A percentile compares a stretch with the other conserved stretches of the same genome.
phyloP scores from a whole-genome alignment of 2,113 vertebrate genomes.

The Ameiurus melas region DNA sequence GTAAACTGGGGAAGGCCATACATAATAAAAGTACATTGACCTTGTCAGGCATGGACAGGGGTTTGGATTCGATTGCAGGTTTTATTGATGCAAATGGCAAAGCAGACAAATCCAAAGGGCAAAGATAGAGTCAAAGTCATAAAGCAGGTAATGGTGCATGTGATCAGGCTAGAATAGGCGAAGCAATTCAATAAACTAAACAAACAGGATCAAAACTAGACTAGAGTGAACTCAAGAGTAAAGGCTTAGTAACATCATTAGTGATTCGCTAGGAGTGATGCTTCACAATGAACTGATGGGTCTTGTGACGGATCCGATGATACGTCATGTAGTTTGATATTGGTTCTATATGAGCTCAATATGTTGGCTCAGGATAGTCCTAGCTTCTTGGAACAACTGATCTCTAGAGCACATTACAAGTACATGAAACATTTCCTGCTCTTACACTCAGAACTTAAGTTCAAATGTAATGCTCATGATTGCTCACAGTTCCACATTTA shows the following conservation, averaged over 20 bases:
- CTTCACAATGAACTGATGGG: neutral
- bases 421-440: too few species aligned
- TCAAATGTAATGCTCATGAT: too few species aligned
- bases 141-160: neutral
- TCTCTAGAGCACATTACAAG: too few species aligned
- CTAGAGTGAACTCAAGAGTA: neutral
- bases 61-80: neutral
- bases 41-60: neutral
- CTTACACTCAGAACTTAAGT: too few species aligned
- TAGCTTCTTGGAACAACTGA: too few species aligned
- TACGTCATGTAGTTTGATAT: neutral
- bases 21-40: neutral
- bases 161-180: neutral
- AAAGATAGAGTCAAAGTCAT: neutral
- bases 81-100: neutral
- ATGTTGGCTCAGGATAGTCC: too few species aligned
- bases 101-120: neutral
- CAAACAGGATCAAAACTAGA: neutral
- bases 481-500: too few species aligned
- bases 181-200: neutral
- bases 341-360: neutral
- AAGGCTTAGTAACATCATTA: neutral
- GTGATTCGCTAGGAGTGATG: neutral
- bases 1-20: neutral
- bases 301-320: neutral